These are phyloP conservation scores for Callithrix jacchus DNA, from an alignment of 2,113 vertebrate genomes.

Conservation along the genomic window DNA sequence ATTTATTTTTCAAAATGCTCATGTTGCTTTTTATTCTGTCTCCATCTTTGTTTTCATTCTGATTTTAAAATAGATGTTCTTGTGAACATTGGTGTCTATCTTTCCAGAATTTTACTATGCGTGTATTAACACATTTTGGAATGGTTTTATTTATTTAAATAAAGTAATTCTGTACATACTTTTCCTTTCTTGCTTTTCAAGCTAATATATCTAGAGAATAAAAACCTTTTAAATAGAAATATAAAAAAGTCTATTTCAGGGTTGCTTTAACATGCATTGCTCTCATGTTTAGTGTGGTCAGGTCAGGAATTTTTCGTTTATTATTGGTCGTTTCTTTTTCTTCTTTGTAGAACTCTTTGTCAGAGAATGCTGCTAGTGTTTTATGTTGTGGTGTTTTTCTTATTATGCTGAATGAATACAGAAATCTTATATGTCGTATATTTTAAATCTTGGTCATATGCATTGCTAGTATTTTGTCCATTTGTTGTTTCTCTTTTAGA, in stretches of 20 bases:
- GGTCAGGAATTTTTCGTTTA: neutral
- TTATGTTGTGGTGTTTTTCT: neutral
- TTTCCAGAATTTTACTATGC: neutral
- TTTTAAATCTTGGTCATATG: neutral
- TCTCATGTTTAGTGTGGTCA: neutral
- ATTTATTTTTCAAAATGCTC: neutral
- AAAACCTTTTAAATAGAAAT: neutral
- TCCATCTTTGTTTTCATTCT: neutral
- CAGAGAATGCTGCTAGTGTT: neutral
- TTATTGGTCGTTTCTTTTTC: neutral
- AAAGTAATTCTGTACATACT: neutral
- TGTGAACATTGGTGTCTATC: neutral
- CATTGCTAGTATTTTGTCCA: neutral
- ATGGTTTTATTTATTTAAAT: constrained; percentile 20
- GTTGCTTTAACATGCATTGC: neutral
- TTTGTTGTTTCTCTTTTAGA: neutral
- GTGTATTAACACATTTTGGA: neutral
- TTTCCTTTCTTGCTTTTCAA: neutral
- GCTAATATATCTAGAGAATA: neutral
- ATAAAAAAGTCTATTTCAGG: neutral
- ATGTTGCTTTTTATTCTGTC: constrained; percentile 16
- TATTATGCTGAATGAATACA: neutral
- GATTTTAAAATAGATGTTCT: constrained; percentile 2
- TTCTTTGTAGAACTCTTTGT: neutral
- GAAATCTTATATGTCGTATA: neutral